Evolutionary conservation across 1,140 invertebrate genomes (phyloP).

Genomic region (Papilio aristodemus): DNA sequence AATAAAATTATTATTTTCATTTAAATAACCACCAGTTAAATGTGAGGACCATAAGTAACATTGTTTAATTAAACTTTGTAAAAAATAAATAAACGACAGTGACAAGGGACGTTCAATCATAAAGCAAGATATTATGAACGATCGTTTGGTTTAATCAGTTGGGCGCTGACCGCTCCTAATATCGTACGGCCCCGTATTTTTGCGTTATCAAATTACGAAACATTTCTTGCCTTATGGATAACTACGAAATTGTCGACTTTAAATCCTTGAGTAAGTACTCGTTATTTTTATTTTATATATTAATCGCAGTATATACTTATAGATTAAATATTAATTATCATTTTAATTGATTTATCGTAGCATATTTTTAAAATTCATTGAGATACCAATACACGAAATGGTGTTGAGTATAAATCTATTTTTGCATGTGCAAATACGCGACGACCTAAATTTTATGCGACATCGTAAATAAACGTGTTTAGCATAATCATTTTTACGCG

Average conservation of each 20-base stretch:
- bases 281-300: constrained; percentile 11
- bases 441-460: constrained; percentile 25
- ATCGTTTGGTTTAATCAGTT: constrained; percentile 69
- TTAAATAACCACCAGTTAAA: no score
- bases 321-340: neutral
- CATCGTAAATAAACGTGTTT: constrained; percentile 15
- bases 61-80: no score
- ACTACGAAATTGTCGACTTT: constrained; percentile 65
- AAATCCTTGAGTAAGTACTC: constrained; percentile 63
- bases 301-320: neutral
- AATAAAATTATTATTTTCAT: no score
- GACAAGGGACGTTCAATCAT: constrained; percentile 90
- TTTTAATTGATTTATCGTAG: neutral
- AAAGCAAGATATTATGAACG: constrained; percentile 61
- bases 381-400: constrained; percentile 19
- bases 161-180: constrained; percentile 55
- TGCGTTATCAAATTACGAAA: constrained; percentile 38
- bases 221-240: constrained; percentile 55
- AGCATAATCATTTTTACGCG: neutral
- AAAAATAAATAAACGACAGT: constrained; percentile 36
- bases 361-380: constrained; percentile 17
- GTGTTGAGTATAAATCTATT: constrained; percentile 31
- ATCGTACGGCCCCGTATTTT: constrained; percentile 41
- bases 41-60: no score
- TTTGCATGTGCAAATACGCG: constrained; percentile 26